These are phyloP conservation scores for Coendou prehensilis DNA, from an alignment of 2,797 vertebrate species.

Conservation along the genomic window DNA sequence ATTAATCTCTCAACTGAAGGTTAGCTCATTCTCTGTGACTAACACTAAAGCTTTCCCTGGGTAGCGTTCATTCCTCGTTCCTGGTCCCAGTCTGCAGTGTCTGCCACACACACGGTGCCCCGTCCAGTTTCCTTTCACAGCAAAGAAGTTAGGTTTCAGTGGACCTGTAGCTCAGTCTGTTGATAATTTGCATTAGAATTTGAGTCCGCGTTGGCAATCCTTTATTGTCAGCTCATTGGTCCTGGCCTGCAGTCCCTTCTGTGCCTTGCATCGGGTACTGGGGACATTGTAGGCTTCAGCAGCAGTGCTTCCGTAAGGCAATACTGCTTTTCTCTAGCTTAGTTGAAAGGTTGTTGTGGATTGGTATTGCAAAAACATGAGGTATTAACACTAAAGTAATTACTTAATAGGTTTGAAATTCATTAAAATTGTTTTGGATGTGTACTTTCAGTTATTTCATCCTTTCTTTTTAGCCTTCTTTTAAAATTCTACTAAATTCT, in stretches of 20 bases:
- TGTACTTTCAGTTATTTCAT: constrained; percentile 55
- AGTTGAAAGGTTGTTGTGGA: neutral
- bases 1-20: constrained; percentile 46
- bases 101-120: neutral
- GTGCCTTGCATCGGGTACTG: neutral
- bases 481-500: constrained; percentile 66
- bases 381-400: constrained; percentile 77
- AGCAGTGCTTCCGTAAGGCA: neutral
- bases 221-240: neutral
- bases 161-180: neutral
- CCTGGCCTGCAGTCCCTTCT: neutral
- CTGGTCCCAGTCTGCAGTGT: neutral
- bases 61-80: neutral
- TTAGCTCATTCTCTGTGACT: constrained; percentile 52
- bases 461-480: constrained; percentile 58
- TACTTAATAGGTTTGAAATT: constrained; percentile 53
- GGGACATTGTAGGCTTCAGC: neutral
- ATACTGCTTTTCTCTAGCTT: neutral
- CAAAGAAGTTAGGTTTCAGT: neutral
- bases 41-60: constrained; percentile 72
- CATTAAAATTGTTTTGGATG: neutral
- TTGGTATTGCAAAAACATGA: constrained; percentile 44
- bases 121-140: constrained; percentile 23
- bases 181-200: neutral
- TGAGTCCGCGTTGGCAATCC: too few relatives aligned